Percentiles rank a stretch among this genome's conserved stretches.
These are phyloP conservation scores for Gonatopus flavifemur DNA, from an alignment of 1,140 invertebrate genomes.

Conservation along the genomic window DNA sequence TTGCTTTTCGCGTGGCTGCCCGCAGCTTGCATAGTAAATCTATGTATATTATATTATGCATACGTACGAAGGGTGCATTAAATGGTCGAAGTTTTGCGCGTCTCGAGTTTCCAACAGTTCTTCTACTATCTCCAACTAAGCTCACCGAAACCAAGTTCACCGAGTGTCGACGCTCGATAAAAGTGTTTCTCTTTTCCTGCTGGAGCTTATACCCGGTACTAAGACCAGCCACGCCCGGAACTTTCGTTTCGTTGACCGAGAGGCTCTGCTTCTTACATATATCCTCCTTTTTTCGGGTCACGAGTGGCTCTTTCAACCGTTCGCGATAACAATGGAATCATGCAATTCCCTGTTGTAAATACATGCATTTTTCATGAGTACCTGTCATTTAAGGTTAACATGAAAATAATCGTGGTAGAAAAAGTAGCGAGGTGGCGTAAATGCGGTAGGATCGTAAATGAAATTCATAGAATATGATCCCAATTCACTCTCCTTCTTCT, in stretches of 20 bases:
- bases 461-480: too few relatives aligned
- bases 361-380: too few relatives aligned
- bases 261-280: constrained; percentile 24
- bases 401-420: too few relatives aligned
- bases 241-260: constrained; percentile 26
- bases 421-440: too few relatives aligned
- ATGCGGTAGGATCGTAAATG: too few relatives aligned
- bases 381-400: too few relatives aligned
- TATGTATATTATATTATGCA: too few relatives aligned
- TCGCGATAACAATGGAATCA: constrained; percentile 25
- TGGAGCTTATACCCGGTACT: constrained; percentile 24
- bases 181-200: constrained; percentile 47
- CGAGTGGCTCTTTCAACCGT: background rate
- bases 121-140: constrained; percentile 41
- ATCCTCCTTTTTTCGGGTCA: constrained; percentile 15
- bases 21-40: too few relatives aligned
- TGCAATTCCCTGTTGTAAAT: constrained; percentile 4
- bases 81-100: constrained; percentile 43
- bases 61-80: constrained; percentile 31
- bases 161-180: constrained; percentile 48
- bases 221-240: constrained; percentile 29
- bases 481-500: constrained; percentile 3
- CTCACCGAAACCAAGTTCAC: constrained; percentile 42
- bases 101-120: constrained; percentile 37
- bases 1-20: too few relatives aligned